A percentile compares a stretch with the other conserved stretches of the same genome.
phyloP scores from a whole-genome alignment of 1,140 invertebrate species.

The Caenorhabditis remanei region DNA sequence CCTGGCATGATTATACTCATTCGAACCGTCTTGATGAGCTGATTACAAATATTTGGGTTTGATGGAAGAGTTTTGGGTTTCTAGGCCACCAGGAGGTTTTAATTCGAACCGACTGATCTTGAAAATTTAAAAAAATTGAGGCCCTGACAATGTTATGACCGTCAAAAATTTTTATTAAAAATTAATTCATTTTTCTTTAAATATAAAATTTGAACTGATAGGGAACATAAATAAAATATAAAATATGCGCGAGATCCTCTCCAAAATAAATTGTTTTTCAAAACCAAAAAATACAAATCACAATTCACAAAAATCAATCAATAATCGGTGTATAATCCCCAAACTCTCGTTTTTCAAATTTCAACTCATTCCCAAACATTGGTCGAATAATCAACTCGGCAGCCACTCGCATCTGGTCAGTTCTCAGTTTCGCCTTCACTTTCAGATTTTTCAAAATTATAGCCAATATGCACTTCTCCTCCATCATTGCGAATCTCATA shows the following conservation, averaged over 20 bases:
- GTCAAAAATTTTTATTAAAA: background rate
- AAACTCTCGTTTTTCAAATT: constrained; percentile 69
- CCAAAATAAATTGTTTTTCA: background rate
- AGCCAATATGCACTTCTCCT: constrained; percentile 89
- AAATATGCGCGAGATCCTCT: background rate
- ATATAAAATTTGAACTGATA: too few relatives aligned
- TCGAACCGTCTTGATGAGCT: background rate
- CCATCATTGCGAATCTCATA: constrained; percentile 88
- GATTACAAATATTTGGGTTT: background rate
- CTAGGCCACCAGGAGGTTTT: too few relatives aligned
- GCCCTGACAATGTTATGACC: too few relatives aligned
- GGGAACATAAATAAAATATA: background rate
- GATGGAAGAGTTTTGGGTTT: too few relatives aligned
- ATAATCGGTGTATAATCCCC: constrained; percentile 55
- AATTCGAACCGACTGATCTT: too few relatives aligned
- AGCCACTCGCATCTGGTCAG: constrained; percentile 78
- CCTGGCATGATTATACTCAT: background rate
- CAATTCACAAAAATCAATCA: background rate
- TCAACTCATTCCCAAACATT: constrained; percentile 76
- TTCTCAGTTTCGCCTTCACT: constrained; percentile 79
- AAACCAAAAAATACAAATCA: background rate
- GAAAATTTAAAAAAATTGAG: too few relatives aligned
- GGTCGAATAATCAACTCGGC: constrained; percentile 80
- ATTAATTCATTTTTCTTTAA: too few relatives aligned
- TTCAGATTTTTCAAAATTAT: constrained; percentile 87